These are phyloP conservation scores for Rostratula benghalensis DNA, from an alignment of 2,113 vertebrate species.

Conservation along the genomic window DNA sequence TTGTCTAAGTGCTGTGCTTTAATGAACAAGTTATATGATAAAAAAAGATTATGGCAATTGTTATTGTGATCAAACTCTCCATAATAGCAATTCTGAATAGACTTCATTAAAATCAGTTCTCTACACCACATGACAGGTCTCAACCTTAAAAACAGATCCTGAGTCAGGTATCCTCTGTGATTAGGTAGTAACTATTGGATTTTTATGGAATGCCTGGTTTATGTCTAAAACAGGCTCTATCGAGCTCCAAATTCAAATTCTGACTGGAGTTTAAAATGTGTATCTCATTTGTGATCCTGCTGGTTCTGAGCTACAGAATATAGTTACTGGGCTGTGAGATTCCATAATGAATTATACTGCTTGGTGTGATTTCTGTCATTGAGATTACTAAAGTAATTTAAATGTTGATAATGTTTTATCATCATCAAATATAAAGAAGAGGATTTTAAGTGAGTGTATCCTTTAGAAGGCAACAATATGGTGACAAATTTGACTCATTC, in stretches of 20 bases:
- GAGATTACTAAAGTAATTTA: conserved; percentile 25
- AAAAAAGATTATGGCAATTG: background rate
- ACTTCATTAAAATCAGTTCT: background rate
- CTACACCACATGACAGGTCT: background rate
- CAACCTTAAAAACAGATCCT: background rate
- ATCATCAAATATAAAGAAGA: background rate
- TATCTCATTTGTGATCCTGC: background rate
- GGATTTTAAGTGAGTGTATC: background rate
- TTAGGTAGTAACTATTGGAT: background rate
- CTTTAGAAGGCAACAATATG: background rate
- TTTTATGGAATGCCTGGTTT: background rate
- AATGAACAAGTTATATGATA: background rate
- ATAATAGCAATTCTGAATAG: background rate
- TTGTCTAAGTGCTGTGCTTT: background rate
- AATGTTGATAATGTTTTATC: background rate
- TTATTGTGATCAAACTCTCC: background rate
- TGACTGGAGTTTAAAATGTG: background rate
- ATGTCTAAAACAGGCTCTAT: background rate
- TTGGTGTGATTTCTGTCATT: conserved; percentile 14
- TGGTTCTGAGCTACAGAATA: conserved; percentile 26
- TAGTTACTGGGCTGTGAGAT: background rate
- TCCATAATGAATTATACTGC: conserved; percentile 39
- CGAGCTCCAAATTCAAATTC: background rate
- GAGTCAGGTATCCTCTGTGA: accelerated
- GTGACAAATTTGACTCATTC: background rate